These are phyloP conservation scores for Theonella swinhoei DNA, from an alignment of 37 sponge, comb jelly and placozoan species.

Conservation along the genomic window DNA sequence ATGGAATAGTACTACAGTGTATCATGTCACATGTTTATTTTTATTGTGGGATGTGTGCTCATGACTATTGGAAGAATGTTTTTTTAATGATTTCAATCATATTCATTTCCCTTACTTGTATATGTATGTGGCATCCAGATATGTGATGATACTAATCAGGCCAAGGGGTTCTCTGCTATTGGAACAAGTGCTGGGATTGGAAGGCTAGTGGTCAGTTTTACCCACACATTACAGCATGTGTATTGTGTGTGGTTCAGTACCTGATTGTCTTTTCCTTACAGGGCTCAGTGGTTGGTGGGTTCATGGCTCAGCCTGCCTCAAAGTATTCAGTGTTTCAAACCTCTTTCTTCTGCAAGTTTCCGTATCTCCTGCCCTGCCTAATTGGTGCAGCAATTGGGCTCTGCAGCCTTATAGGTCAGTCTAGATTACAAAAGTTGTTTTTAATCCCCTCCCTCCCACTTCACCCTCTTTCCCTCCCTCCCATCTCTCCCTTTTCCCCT, in stretches of 20 bases:
- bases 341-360: conserved; percentile 81
- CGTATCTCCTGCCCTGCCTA: conserved; percentile 82
- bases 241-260: background rate
- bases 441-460: too few relatives aligned
- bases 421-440: too few relatives aligned
- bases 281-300: conserved; percentile 84
- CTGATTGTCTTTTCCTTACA: conserved; percentile 20
- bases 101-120: too few relatives aligned
- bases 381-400: conserved; percentile 56
- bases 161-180: conserved; percentile 74
- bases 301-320: conserved; percentile 83
- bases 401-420: conserved; percentile 54
- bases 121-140: conserved; percentile 44
- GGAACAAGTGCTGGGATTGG: conserved; percentile 59
- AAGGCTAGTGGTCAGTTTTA: conserved; percentile 61
- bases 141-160: conserved; percentile 91
- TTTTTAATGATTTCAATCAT: too few relatives aligned
- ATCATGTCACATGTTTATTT: background rate
- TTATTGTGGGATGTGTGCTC: background rate
- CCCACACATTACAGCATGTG: background rate
- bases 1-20: background rate
- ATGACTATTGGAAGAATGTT: too few relatives aligned
- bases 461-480: too few relatives aligned
- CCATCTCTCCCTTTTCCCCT: too few relatives aligned
- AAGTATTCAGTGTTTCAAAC: conserved; percentile 66